These are phyloP conservation scores for Fragum fragum DNA, from an alignment of 2,888 invertebrate species.

Conservation along the genomic window DNA sequence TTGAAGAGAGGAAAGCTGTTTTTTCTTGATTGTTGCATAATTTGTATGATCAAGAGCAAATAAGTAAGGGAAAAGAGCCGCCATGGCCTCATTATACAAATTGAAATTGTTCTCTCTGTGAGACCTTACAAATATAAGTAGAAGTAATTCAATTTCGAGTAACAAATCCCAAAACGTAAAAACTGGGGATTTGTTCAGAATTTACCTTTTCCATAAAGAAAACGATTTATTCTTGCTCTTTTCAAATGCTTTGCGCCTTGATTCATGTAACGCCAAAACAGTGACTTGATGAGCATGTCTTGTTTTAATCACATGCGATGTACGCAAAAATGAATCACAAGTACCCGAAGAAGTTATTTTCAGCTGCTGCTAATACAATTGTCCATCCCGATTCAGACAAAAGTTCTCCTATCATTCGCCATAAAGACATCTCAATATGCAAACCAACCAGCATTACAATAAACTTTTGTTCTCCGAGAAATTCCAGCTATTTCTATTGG, in stretches of 20 bases:
- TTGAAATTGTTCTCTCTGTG: slow-evolving; percentile 41
- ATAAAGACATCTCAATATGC: slow-evolving; percentile 78
- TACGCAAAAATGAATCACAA: slow-evolving; percentile 60
- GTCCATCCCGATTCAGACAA: slow-evolving; percentile 77
- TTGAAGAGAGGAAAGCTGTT: slow-evolving; percentile 32
- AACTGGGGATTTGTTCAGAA: neutral
- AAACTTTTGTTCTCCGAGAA: slow-evolving; percentile 74
- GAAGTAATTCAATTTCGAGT: neutral
- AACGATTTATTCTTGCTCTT: neutral
- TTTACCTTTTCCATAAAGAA: neutral
- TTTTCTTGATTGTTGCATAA: no score
- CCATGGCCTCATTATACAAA: slow-evolving; percentile 36
- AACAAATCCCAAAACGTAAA: neutral
- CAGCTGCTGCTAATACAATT: no score
- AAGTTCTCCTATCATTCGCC: slow-evolving; percentile 70
- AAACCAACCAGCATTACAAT: no score
- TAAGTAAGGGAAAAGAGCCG: slow-evolving; percentile 23
- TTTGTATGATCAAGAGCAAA: no score
- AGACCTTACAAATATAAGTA: slow-evolving; percentile 38
- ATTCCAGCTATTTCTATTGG: slow-evolving; percentile 76
- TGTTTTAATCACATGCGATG: slow-evolving; percentile 55
- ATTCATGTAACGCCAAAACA: no score
- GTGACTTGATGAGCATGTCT: no score
- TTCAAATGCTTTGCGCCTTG: slow-evolving; percentile 5
- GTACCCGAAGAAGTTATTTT: slow-evolving; percentile 69